phyloP scores from a whole-genome alignment of 2,797 vertebrate genomes.

The Prionace glauca region DNA sequence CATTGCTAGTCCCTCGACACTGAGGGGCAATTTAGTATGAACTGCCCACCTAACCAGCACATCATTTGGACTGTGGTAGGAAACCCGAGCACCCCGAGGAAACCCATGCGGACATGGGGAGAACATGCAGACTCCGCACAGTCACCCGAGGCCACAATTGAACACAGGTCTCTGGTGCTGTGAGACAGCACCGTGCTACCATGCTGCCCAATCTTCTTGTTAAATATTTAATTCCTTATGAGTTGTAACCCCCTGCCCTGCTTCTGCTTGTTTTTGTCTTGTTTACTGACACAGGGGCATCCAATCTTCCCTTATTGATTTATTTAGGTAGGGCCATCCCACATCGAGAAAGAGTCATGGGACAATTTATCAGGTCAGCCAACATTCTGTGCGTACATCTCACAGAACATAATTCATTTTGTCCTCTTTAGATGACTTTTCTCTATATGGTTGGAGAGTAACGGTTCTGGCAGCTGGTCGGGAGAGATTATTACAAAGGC shows the following conservation, averaged over 20 bases:
- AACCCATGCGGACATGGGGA: no score
- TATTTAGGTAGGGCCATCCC: not conserved
- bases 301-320: not conserved
- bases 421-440: not conserved
- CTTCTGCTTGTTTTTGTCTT: not conserved
- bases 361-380: not conserved
- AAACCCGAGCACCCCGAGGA: no score
- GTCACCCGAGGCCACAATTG: no score
- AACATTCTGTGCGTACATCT: not conserved
- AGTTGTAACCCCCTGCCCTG: not conserved
- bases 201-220: not conserved
- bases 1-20: no score
- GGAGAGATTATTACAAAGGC: not conserved
- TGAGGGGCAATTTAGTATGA: no score
- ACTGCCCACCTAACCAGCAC: no score
- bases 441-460: not conserved
- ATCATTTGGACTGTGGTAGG: no score
- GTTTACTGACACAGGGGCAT: not conserved
- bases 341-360: not conserved
- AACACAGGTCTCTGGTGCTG: no score
- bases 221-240: not conserved
- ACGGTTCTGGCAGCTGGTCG: not conserved
- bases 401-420: not conserved
- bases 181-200: no score
- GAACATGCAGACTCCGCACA: no score